These are phyloP conservation scores for Cylloceria caligata DNA, from an alignment of 2,888 invertebrate genomes.

Conservation along the genomic window DNA sequence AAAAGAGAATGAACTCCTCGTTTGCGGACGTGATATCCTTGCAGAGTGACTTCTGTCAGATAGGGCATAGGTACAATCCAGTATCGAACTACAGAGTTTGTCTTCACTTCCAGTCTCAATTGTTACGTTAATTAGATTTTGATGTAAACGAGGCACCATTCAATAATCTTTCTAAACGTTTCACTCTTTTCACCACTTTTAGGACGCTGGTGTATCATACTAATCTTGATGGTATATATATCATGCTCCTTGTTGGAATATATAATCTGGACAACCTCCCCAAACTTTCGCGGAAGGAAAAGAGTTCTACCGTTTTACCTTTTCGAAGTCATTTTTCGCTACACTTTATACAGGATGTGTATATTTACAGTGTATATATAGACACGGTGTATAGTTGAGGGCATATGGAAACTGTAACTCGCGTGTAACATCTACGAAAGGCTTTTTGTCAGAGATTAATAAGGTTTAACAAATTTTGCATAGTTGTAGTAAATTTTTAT, in stretches of 20 bases:
- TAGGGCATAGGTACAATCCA: neutral
- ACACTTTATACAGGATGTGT: neutral
- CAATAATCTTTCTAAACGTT: constrained; percentile 51
- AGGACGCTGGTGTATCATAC: neutral
- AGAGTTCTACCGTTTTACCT: constrained; percentile 10
- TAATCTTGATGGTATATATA: neutral
- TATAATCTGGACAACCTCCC: constrained; percentile 21
- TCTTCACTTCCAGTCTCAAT: constrained; percentile 49
- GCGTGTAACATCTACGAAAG: constrained; percentile 40
- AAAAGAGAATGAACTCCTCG: constrained; percentile 49
- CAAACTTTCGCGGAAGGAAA: neutral
- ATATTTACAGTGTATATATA: constrained; percentile 1
- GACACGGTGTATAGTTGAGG: neutral
- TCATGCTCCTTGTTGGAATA: constrained; percentile 26
- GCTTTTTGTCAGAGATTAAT: constrained; percentile 40
- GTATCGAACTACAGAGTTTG: neutral
- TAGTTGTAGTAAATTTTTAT: constrained; percentile 40
- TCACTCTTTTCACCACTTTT: neutral
- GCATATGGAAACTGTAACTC: constrained; percentile 31
- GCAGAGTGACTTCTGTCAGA: constrained; percentile 47
- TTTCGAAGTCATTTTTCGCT: constrained; percentile 17
- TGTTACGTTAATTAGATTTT: constrained; percentile 74
- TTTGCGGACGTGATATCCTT: constrained; percentile 61
- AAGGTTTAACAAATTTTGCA: constrained; percentile 41
- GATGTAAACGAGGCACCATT: constrained; percentile 71